Percentiles rank a stretch among this genome's conserved stretches.
Evolutionary conservation across 2,797 vertebrate species (phyloP).

Genomic region (Phrynocephalus vlangalii): DNA sequence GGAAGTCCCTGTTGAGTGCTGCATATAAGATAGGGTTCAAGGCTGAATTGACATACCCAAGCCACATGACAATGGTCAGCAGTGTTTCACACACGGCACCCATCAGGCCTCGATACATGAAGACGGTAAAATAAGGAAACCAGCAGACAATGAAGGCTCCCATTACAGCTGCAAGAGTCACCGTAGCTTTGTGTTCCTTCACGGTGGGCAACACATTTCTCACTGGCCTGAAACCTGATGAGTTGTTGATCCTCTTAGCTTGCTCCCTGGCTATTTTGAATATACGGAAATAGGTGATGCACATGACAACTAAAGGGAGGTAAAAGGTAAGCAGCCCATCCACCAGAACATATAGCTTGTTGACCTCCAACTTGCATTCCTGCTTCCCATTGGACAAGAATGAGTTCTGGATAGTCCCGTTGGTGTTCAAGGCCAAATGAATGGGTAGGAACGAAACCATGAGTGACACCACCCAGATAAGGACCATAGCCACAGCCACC

Average conservation of each 20-base stretch:
- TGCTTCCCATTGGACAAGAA: constrained; percentile 60
- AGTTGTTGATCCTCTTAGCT: constrained; percentile 88
- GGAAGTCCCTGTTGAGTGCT: constrained; percentile 92
- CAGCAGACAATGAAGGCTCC: constrained; percentile 93
- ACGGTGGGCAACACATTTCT: constrained; percentile 76
- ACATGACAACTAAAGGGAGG: constrained; percentile 91
- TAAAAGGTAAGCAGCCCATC: constrained; percentile 88
- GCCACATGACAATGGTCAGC: constrained; percentile 88
- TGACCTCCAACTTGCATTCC: constrained; percentile 87
- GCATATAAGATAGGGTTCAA: constrained; percentile 94
- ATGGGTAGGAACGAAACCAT: constrained; percentile 90
- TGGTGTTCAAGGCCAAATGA: constrained; percentile 93
- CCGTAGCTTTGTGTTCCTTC: constrained; percentile 92
- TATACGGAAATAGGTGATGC: constrained; percentile 90
- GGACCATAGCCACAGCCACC: constrained; percentile 80
- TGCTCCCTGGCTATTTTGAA: constrained; percentile 91
- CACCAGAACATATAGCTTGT: constrained; percentile 85
- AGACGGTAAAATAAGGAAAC: constrained; percentile 93
- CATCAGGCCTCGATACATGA: constrained; percentile 83
- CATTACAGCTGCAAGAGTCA: constrained; percentile 89
- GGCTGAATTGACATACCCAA: constrained; percentile 94
- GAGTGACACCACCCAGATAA: constrained; percentile 89
- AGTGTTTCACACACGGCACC: constrained; percentile 70
- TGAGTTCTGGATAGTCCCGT: constrained; percentile 76
- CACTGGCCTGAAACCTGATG: constrained; percentile 74